Percentiles rank a stretch among this genome's conserved stretches.
Conservation (phyloP, 1,140 invertebrate genomes). For the Megathymus violae region DNA sequence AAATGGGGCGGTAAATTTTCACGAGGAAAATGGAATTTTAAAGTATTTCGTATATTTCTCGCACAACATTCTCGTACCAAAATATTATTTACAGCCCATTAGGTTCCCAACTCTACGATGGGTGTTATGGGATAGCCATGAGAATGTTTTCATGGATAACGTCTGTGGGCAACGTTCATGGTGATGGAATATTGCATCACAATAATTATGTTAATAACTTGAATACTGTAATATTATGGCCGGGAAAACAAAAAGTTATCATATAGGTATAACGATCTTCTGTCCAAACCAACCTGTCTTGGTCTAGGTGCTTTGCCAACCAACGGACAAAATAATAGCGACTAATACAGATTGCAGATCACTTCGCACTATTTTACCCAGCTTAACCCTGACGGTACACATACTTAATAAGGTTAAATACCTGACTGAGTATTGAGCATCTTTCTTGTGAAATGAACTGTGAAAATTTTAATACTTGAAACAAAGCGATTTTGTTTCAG, state of each 20-base stretch:
- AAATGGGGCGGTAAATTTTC: slow-evolving; percentile 20
- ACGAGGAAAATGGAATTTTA: slow-evolving; percentile 20
- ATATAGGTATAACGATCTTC: no score
- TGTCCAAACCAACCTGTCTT: no score
- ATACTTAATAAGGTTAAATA: no score
- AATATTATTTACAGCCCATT: slow-evolving; percentile 34
- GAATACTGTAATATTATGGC: neutral
- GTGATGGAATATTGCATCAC: neutral
- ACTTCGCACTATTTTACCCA: no score
- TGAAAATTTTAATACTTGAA: no score
- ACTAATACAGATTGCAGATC: no score
- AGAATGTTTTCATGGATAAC: slow-evolving; percentile 17
- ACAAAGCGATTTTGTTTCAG: no score
- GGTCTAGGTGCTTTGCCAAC: no score
- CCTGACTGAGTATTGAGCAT: no score
- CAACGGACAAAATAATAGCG: no score
- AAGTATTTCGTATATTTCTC: slow-evolving; percentile 13
- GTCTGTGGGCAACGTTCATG: neutral
- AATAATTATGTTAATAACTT: neutral
- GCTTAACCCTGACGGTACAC: no score
- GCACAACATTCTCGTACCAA: slow-evolving; percentile 6
- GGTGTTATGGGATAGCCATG: slow-evolving; percentile 28
- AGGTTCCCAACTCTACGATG: slow-evolving; percentile 20
- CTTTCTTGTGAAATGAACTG: no score
- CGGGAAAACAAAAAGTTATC: neutral